phyloP scores from a whole-genome alignment of 64 coral and sea anemone species.

The Porites australiensis region DNA sequence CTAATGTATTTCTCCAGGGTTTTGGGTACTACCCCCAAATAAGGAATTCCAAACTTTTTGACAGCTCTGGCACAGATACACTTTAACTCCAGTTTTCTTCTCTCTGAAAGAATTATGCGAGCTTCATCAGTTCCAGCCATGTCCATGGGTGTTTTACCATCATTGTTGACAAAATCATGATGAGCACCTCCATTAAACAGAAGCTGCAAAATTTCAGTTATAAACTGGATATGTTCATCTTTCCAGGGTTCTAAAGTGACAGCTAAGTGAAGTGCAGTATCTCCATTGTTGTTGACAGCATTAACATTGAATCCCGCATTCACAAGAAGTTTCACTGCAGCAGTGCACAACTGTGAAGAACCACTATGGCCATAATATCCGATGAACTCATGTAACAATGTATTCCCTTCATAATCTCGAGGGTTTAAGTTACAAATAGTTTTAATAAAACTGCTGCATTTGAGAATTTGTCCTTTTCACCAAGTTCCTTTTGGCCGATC shows the following conservation, averaged over 20 bases:
- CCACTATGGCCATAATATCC: background rate
- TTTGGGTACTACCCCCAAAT: too few relatives aligned
- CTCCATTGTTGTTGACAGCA: conserved; percentile 37
- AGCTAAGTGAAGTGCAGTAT: conserved; percentile 34
- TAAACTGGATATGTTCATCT: background rate
- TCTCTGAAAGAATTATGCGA: background rate
- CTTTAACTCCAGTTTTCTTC: too few relatives aligned
- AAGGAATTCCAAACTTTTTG: too few relatives aligned
- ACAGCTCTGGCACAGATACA: too few relatives aligned
- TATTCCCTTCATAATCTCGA: background rate
- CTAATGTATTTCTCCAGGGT: too few relatives aligned
- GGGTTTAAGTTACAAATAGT: too few relatives aligned
- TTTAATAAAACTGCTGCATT: too few relatives aligned
- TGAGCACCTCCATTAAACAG: conserved; percentile 22
- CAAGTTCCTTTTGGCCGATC: too few relatives aligned
- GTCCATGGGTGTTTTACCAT: conserved; percentile 22
- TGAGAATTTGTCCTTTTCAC: too few relatives aligned
- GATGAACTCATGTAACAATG: background rate
- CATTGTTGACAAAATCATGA: conserved; percentile 23
- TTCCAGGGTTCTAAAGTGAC: too few relatives aligned
- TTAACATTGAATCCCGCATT: conserved; percentile 29
- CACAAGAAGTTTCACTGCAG: conserved; percentile 25
- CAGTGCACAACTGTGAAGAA: background rate
- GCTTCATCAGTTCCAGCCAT: conserved; percentile 31
- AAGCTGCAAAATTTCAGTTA: conserved; percentile 19